A percentile compares a stretch with the other conserved stretches of the same genome.
Evolutionary conservation across 2,888 invertebrate species (phyloP).

Genomic region (Congeria kusceri): DNA sequence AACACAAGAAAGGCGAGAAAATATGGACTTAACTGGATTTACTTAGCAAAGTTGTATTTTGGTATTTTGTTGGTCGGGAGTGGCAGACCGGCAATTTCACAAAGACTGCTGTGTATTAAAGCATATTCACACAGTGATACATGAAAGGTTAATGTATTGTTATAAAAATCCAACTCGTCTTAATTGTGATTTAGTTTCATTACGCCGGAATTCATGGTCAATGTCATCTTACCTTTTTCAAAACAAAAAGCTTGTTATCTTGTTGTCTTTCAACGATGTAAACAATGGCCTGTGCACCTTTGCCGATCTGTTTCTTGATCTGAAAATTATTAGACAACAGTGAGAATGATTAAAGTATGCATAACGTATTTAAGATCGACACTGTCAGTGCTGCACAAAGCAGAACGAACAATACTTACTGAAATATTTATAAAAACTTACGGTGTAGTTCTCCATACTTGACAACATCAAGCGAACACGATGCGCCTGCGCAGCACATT

Average conservation of each 20-base stretch:
- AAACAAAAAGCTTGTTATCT: constrained; percentile 74
- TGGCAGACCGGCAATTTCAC: no score
- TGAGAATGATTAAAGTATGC: background rate
- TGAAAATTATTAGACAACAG: constrained; percentile 55
- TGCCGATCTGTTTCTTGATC: constrained; percentile 80
- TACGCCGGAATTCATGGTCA: no score
- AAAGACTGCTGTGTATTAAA: no score
- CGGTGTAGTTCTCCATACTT: constrained; percentile 80
- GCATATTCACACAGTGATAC: no score
- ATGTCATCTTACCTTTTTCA: constrained; percentile 78
- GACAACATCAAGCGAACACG: constrained; percentile 77
- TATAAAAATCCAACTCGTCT: no score
- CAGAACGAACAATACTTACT: background rate
- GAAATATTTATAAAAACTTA: constrained; percentile 41
- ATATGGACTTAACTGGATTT: no score
- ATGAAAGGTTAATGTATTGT: no score
- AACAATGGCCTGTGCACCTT: constrained; percentile 81
- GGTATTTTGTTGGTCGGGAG: no score
- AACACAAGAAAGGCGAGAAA: no score
- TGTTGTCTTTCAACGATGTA: constrained; percentile 74
- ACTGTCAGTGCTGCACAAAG: constrained; percentile 1
- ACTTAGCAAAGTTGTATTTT: no score
- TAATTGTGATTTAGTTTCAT: no score
- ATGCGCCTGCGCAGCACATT: constrained; percentile 69
- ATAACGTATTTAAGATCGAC: background rate